These are phyloP conservation scores for Numenius arquata DNA, from an alignment of 2,113 vertebrate genomes.

Conservation along the genomic window DNA sequence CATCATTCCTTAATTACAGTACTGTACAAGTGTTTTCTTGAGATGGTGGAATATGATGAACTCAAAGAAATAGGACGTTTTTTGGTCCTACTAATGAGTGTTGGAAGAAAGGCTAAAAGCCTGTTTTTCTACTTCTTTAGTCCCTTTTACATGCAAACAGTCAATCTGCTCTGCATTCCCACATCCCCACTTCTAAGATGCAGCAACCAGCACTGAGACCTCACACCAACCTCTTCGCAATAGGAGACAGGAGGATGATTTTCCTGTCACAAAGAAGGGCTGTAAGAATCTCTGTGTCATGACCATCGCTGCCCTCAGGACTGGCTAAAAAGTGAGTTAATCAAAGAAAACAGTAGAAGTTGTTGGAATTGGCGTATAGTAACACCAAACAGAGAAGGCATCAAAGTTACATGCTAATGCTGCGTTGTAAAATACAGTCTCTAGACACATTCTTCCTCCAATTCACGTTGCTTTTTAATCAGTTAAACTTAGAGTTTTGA, in stretches of 20 bases:
- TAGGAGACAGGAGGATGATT: neutral
- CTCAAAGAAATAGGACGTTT: neutral
- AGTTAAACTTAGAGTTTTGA: neutral
- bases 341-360: neutral
- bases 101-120: neutral
- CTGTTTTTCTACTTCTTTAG: neutral
- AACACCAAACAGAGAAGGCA: neutral
- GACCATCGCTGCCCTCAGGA: neutral
- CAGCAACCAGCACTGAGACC: neutral
- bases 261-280: neutral
- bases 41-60: neutral
- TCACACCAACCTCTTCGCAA: neutral
- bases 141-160: neutral
- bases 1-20: neutral
- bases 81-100: neutral
- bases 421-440: neutral
- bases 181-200: neutral
- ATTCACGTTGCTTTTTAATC: neutral
- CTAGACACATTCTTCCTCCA: neutral
- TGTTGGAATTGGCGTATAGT: neutral
- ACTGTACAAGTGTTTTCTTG: neutral
- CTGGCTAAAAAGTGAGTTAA: neutral
- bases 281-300: neutral
- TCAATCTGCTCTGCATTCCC: neutral
- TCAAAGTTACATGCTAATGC: rapidly evolving